These are phyloP conservation scores for Acrocephalus arundinaceus DNA, from an alignment of 2,113 vertebrate species.

Conservation along the genomic window DNA sequence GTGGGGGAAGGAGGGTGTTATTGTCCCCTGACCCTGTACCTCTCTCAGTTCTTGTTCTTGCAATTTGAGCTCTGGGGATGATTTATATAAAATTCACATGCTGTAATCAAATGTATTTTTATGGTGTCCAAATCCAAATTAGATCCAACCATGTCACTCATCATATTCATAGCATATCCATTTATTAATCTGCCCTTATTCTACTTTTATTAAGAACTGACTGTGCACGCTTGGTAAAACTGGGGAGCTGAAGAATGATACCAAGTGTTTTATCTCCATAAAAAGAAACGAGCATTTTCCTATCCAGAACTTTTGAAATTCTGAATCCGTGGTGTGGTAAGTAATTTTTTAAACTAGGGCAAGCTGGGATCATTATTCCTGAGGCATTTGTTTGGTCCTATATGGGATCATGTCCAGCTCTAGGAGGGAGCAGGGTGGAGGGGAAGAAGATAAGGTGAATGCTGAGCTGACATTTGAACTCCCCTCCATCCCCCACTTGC, in stretches of 20 bases:
- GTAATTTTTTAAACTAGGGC: not conserved
- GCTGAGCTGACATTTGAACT: not conserved
- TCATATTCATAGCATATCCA: not conserved
- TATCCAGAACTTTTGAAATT: not conserved
- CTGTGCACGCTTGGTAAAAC: not conserved
- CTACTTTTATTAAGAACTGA: not conserved
- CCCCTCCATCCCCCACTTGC: accelerated
- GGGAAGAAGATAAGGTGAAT: not conserved
- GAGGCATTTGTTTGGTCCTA: not conserved
- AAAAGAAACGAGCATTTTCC: not conserved
- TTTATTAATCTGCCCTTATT: not conserved
- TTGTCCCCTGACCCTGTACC: not conserved
- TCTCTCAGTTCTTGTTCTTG: not conserved
- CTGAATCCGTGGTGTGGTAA: not conserved
- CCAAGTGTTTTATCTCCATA: not conserved
- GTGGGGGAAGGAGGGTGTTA: too few species aligned
- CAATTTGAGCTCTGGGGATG: not conserved
- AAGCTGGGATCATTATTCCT: not conserved
- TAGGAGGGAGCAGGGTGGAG: not conserved
- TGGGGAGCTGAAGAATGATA: not conserved
- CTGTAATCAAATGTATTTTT: not conserved
- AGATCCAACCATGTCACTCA: not conserved
- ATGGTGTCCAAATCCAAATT: not conserved
- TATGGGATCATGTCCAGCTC: not conserved
- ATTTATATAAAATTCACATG: not conserved